A percentile compares a stretch with the other conserved stretches of the same genome.
Evolutionary conservation across 2,888 invertebrate genomes (phyloP).

Genomic region (Drosophila demipolita): DNA sequence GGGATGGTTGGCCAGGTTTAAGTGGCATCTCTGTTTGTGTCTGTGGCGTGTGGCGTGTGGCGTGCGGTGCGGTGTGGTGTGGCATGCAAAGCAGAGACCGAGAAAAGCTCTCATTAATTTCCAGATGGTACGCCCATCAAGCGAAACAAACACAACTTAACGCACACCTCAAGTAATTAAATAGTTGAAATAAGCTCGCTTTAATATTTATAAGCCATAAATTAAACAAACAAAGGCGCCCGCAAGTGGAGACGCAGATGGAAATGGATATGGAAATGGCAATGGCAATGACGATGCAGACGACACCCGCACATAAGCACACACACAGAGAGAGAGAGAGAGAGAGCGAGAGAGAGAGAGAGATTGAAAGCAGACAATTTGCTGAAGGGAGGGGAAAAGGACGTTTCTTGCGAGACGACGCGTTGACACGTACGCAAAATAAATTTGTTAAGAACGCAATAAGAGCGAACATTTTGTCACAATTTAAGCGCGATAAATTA

Average conservation of each 20-base stretch:
- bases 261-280: background rate
- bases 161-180: slow-evolving; percentile 75
- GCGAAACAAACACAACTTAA: slow-evolving; percentile 42
- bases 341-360: background rate
- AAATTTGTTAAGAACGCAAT: slow-evolving; percentile 80
- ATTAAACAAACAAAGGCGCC: slow-evolving; percentile 71
- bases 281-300: slow-evolving; percentile 18
- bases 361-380: slow-evolving; percentile 22
- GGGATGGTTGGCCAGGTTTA: background rate
- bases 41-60: background rate
- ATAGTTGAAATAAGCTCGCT: slow-evolving; percentile 78
- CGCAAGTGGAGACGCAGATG: slow-evolving; percentile 25
- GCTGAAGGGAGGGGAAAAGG: background rate
- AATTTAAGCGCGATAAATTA: slow-evolving; percentile 80
- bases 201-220: slow-evolving; percentile 77
- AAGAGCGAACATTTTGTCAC: slow-evolving; percentile 79
- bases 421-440: slow-evolving; percentile 79
- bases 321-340: background rate
- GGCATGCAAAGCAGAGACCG: slow-evolving; percentile 15
- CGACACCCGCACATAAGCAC: slow-evolving; percentile 6
- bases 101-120: slow-evolving; percentile 29
- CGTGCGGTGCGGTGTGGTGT: too few species aligned
- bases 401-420: slow-evolving; percentile 39
- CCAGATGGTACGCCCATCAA: slow-evolving; percentile 2
- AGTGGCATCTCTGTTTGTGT: background rate